Evolutionary conservation across 30 jellyfish, hydroid and myxozoan species (phyloP), one percentile per base, ranked within the genome.

Genomic region (Aurelia sp.): DNA sequence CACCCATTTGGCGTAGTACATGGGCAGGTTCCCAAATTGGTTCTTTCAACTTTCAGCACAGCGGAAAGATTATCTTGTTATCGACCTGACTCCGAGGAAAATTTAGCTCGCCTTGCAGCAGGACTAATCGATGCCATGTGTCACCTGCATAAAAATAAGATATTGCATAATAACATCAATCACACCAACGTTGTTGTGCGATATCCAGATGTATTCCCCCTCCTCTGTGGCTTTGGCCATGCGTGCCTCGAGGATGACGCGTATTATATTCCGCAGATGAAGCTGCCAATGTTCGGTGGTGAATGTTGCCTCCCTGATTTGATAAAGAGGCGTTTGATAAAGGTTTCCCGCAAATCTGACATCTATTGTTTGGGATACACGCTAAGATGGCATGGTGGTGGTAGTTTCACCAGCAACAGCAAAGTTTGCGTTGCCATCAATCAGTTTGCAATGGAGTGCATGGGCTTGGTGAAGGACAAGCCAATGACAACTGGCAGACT

Each of bases 61-160:
- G 31, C 31, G 33, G 71, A 60, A 60, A n/a, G 31, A 23, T 6
- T 23, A 60, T 60, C 31, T 6, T 4, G 13, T 41, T 41, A 41
- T 41, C 52, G 52, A 66, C 76, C 76, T 66, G 76, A 66, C 19
- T n/a, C n/a, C n/a, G n/a, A n/a, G n/a, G n/a, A n/a, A n/a, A n/a
- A n/a, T n/a, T n/a, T n/a, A n/a, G n/a, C 21, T 20, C 31, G 21
- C 31, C 31, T 66, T 27, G 76, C 40, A 20, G 31, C 76, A 66
- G 76, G 76, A 27, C 52, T 66, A 27, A 30, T 66, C 55, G 48
- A 66, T 20, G 76, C 76, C 40, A 44, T 66, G n/a, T 20, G 76
- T 31, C 76, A 66, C 19, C 31, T 66, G n/a, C 76, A 66, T 66
- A 35, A n/a, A 20, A 66, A 66, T 66, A 44, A 27, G 31, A 66